Conservation (phyloP, 2,113 vertebrate species). For the Bufo gargarizans region DNA sequence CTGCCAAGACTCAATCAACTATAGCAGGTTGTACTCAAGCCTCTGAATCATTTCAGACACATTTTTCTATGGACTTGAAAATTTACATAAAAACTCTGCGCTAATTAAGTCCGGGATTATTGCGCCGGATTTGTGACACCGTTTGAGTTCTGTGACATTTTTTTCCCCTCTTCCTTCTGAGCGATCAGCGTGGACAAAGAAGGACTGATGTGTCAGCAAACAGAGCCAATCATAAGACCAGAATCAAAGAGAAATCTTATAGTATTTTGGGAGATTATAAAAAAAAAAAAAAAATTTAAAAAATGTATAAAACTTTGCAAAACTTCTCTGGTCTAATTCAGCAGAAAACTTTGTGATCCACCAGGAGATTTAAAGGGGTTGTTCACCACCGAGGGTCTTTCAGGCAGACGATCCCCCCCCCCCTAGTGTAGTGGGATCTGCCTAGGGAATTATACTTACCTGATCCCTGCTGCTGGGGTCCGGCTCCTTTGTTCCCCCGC, state of each 20-base stretch:
- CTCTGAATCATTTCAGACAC: constrained; percentile 44
- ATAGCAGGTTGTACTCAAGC: constrained; percentile 10
- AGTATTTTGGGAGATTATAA: not conserved
- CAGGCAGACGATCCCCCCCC: no score
- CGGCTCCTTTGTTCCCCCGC: no score
- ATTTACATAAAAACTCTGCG: constrained; percentile 36
- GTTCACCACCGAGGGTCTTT: no score
- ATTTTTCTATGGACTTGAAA: constrained; percentile 15
- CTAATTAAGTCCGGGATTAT: constrained; percentile 47
- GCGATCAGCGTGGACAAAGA: not conserved
- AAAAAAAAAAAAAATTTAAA: not conserved
- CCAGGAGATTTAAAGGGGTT: no score
- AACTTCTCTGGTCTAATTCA: not conserved
- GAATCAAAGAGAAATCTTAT: not conserved
- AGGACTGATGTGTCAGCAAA: not conserved
- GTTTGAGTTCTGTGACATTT: constrained; percentile 52
- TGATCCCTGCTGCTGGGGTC: no score
- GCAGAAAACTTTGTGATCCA: not conserved
- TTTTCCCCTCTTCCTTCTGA: constrained; percentile 14
- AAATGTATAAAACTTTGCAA: not conserved
- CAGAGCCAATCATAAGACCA: not conserved
- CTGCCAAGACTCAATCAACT: constrained; percentile 54
- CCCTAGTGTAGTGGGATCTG: no score
- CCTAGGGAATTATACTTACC: no score
- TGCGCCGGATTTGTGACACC: constrained; percentile 21